Evolutionary conservation across 2,888 invertebrate genomes (phyloP).

Genomic region (Phortica okadai): DNA sequence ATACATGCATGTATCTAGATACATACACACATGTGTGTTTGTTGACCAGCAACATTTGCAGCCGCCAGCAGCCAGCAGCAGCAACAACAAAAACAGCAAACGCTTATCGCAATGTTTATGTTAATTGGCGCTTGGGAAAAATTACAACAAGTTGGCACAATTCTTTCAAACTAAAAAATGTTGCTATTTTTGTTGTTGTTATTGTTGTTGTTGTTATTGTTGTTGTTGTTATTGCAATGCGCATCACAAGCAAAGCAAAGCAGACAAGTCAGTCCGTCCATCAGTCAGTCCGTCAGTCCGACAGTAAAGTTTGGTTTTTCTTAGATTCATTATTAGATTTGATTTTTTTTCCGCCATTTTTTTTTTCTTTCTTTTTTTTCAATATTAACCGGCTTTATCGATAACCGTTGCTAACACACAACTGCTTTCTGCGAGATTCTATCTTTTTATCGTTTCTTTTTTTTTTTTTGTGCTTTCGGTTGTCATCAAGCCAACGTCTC

Average conservation of each 20-base stretch:
- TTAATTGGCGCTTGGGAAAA: conserved; percentile 32
- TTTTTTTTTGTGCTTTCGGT: background rate
- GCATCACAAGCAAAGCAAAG: background rate
- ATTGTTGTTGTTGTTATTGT: background rate
- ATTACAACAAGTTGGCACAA: conserved; percentile 21
- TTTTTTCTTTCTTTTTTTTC: background rate
- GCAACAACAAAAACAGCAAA: too few species aligned
- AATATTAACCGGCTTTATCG: conserved; percentile 10
- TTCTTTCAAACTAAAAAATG: background rate
- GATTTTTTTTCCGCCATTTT: background rate
- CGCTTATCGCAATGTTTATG: conserved; percentile 2
- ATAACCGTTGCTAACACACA: background rate
- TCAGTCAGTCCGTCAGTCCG: too few species aligned
- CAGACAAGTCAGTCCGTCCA: background rate
- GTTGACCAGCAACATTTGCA: background rate
- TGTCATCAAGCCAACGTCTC: background rate
- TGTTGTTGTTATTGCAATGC: background rate
- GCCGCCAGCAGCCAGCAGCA: background rate
- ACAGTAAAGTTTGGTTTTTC: conserved; percentile 2
- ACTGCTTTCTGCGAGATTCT: background rate
- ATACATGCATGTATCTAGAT: background rate
- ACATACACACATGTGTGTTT: background rate
- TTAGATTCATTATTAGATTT: background rate
- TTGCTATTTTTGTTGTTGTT: background rate
- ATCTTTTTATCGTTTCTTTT: background rate